Evolutionary conservation across 2,113 vertebrate genomes (phyloP), one percentile per base, ranked within the genome.

Genomic region (Oncorhynchus mykiss): DNA sequence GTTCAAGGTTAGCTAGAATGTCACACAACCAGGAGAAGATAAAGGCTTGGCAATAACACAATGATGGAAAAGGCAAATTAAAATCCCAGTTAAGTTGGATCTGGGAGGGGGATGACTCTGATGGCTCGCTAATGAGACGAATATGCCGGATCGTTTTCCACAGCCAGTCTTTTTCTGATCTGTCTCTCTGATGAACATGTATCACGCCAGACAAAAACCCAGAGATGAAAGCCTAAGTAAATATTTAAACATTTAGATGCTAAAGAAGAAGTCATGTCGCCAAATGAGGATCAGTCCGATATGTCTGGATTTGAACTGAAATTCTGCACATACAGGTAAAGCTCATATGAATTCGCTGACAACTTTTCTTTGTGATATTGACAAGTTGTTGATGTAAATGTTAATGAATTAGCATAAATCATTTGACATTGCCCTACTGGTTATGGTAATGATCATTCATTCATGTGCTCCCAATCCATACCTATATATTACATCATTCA

Each of bases 1-100:
- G 94, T 95, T 94, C 93, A 94, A 95, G 93, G 92, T 94, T 92
- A 95, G 92, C 93, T 89, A 92, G 91, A 94, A 94, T 95, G 94
- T 95, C 91, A 5, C 80, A 27, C 14, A 67, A 5, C 51, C 51
- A 76, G 90, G 9, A 86, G 85, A 90, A 91, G 88, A 87, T 87
- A 88, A 92, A 91, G 91, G 79, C 86, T 79, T 65, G 75, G 81
- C 91, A 93, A 94, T 92, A 89, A 91, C 88, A 92, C 86, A 90
- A 93, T 92, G 92, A 93, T 93, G 79, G 84, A 34, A 45, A 85
- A 84, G 74, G 77, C 79, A 85, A 88, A 87, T 90, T 87, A 93
- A 93, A 93, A 93, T 90, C 89, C 90, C 89, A 87, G 91, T 90
- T 91, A 88, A 92, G 90, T 93, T 90, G 92, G 76, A 78, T 86